Conservation (phyloP, 2,113 vertebrate species). For the Benitochromis conjunctus region DNA sequence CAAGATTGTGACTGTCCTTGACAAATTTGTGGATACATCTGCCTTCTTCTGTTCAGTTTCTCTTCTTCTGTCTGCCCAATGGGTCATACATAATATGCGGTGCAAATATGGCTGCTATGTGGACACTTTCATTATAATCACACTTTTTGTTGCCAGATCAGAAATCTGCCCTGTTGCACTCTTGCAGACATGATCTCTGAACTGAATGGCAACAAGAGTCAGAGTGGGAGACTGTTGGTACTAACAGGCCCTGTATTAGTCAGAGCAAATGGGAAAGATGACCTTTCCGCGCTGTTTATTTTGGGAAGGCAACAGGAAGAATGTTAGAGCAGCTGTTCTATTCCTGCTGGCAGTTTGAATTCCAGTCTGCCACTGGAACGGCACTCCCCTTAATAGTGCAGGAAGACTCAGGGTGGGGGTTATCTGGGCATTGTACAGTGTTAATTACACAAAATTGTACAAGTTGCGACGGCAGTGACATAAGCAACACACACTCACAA, state of each 20-base stretch:
- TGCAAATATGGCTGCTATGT: neutral
- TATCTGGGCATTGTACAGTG: conserved; percentile 4
- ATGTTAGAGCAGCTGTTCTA: conserved; percentile 76
- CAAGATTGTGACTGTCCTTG: conserved; percentile 4
- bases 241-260: conserved; percentile 36
- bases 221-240: conserved; percentile 8
- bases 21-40: conserved; percentile 26
- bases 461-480: conserved; percentile 24
- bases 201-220: neutral
- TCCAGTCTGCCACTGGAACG: conserved; percentile 57
- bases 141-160: neutral
- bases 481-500: neutral
- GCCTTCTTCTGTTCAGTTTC: neutral
- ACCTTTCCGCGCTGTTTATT: conserved; percentile 77
- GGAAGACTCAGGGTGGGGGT: neutral
- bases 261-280: conserved; percentile 63
- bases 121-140: neutral
- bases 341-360: conserved; percentile 71
- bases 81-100: neutral
- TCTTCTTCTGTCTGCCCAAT: neutral
- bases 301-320: conserved; percentile 73
- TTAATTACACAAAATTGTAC: conserved; percentile 36
- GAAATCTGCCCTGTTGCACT: neutral
- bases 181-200: neutral
- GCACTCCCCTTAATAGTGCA: conserved; percentile 39